Evolutionary conservation across 2,113 vertebrate genomes (phyloP).

Genomic region (Bufo gargarizans): DNA sequence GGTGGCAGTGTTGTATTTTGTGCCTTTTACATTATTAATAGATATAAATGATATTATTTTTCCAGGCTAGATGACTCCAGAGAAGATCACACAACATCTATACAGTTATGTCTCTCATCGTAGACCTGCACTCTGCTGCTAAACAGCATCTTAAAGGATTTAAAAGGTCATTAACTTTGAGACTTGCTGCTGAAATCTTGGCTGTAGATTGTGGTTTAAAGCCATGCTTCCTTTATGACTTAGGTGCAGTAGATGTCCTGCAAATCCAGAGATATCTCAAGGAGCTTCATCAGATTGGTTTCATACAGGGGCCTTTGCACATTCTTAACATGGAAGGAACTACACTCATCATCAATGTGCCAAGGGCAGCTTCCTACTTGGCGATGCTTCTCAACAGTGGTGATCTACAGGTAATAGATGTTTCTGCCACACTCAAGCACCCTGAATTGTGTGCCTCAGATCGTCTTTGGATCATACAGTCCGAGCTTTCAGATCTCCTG

Average conservation of each 20-base stretch:
- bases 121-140: conserved; percentile 73
- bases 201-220: conserved; percentile 84
- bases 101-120: neutral
- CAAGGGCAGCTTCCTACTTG: conserved; percentile 65
- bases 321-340: conserved; percentile 74
- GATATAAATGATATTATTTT: neutral
- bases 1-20: no score
- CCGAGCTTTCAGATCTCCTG: conserved; percentile 67
- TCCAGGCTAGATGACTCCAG: neutral
- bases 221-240: conserved; percentile 84
- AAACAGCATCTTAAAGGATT: conserved; percentile 70
- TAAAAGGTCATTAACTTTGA: conserved; percentile 71
- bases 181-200: conserved; percentile 78
- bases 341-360: conserved; percentile 73
- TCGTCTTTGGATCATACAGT: conserved; percentile 61
- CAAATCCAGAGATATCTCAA: conserved; percentile 78
- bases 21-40: no score
- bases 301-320: conserved; percentile 71
- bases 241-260: conserved; percentile 66
- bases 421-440: conserved; percentile 68
- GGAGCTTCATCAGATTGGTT: conserved; percentile 68
- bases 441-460: conserved; percentile 66
- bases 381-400: conserved; percentile 61
- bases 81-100: neutral
- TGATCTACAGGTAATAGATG: conserved; percentile 72